A percentile compares a stretch with the other conserved stretches of the same genome.
Evolutionary conservation across 1,140 invertebrate species (phyloP).

Genomic region (Pseudomyrmex flavicornis): DNA sequence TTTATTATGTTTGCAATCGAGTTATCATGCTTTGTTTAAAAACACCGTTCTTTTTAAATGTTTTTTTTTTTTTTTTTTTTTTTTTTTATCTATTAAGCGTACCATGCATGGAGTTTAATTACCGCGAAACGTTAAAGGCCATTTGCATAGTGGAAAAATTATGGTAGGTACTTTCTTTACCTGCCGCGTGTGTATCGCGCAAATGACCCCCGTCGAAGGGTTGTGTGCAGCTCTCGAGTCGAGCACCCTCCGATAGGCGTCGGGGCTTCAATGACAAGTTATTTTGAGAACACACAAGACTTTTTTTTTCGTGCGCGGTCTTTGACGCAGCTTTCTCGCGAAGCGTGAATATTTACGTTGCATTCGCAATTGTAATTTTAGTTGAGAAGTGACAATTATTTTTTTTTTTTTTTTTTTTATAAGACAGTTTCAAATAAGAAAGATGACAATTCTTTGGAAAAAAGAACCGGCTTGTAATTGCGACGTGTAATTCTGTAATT

Average conservation of each 20-base stretch:
- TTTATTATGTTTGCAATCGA: background rate
- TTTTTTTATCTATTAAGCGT: slow-evolving; percentile 8
- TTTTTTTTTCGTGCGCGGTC: slow-evolving; percentile 20
- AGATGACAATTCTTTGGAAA: too few species aligned
- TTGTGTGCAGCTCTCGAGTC: slow-evolving; percentile 47
- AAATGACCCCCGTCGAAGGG: slow-evolving; percentile 46
- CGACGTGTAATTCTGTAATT: too few species aligned
- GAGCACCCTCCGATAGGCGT: slow-evolving; percentile 40
- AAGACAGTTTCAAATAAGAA: too few species aligned
- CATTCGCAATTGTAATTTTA: background rate
- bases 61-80: background rate
- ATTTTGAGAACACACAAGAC: slow-evolving; percentile 57
- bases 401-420: background rate
- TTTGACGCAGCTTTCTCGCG: slow-evolving; percentile 27
- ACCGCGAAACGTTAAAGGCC: background rate
- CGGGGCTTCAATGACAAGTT: slow-evolving; percentile 57
- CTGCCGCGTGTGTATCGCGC: background rate
- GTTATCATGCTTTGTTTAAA: background rate
- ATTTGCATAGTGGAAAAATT: background rate
- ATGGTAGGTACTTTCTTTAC: slow-evolving; percentile 15
- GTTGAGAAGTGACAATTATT: background rate
- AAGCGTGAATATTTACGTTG: background rate
- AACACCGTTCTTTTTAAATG: background rate
- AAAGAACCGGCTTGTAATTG: too few species aligned
- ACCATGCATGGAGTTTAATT: slow-evolving; percentile 37